Evolutionary conservation across 2,888 invertebrate genomes (phyloP).

Genomic region (Galerucella nymphaeae): DNA sequence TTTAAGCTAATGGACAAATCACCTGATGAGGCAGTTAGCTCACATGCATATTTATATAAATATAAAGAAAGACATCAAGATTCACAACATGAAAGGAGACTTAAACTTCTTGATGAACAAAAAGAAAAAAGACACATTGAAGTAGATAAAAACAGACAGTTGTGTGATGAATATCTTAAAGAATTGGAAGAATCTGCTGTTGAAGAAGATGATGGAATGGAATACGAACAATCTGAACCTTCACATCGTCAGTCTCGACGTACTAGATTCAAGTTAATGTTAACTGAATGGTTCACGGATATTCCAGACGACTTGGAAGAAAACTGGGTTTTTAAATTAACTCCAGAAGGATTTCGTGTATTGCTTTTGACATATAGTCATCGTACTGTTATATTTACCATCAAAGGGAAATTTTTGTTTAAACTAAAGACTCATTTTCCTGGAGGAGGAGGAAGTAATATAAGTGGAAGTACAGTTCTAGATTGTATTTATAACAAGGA

Average conservation of each 20-base stretch:
- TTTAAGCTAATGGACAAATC: slow-evolving; percentile 14
- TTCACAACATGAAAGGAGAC: slow-evolving; percentile 65
- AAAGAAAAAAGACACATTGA: slow-evolving; percentile 67
- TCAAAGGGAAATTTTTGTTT: slow-evolving; percentile 43
- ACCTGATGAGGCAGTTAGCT: slow-evolving; percentile 1
- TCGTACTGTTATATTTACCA: slow-evolving; percentile 41
- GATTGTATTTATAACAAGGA: slow-evolving; percentile 83
- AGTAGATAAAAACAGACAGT: slow-evolving; percentile 68
- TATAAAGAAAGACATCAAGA: slow-evolving; percentile 28
- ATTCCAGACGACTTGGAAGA: slow-evolving; percentile 79
- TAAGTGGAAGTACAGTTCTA: slow-evolving; percentile 73
- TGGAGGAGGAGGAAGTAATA: slow-evolving; percentile 71
- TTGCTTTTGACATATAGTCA: slow-evolving; percentile 79
- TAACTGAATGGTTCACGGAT: slow-evolving; percentile 94
- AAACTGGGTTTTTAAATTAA: slow-evolving; percentile 80
- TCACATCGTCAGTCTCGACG: slow-evolving; percentile 45
- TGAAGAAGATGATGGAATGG: slow-evolving; percentile 57
- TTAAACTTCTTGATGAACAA: slow-evolving; percentile 68
- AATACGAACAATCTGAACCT: slow-evolving; percentile 53
- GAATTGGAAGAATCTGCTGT: slow-evolving; percentile 1
- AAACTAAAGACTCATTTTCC: slow-evolving; percentile 76
- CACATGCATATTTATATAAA: slow-evolving; percentile 27
- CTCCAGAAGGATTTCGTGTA: slow-evolving; percentile 85
- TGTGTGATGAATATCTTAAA: slow-evolving; percentile 64
- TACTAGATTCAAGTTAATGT: slow-evolving; percentile 73